A percentile compares a stretch with the other conserved stretches of the same genome.
Evolutionary conservation across 2,113 vertebrate genomes (phyloP).

Genomic region (Ancistrus triradiatus): DNA sequence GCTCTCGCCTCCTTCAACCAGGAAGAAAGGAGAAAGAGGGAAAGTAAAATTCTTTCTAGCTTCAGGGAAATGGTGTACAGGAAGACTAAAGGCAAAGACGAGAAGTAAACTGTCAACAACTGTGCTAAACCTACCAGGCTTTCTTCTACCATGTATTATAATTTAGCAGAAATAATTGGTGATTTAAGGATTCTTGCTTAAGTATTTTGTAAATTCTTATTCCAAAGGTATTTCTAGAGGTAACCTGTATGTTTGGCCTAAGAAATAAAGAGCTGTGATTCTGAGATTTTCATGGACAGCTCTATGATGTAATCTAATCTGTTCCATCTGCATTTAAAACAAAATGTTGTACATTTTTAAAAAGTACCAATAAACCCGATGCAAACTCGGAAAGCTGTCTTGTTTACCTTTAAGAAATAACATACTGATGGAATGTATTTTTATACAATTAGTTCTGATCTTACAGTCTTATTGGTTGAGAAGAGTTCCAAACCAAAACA

Average conservation of each 20-base stretch:
- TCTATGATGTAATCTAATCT: background rate
- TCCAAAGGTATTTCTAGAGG: background rate
- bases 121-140: background rate
- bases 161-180: no score
- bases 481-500: no score
- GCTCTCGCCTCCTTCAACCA: conserved; percentile 96
- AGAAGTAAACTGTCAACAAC: conserved; percentile 71
- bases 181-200: no score
- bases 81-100: conserved; percentile 95
- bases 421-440: no score
- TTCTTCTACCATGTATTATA: background rate
- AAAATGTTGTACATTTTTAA: background rate
- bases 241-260: background rate
- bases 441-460: no score
- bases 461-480: no score
- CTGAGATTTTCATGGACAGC: background rate
- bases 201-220: background rate
- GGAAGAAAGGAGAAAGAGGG: conserved; percentile 91
- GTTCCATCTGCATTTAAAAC: background rate
- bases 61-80: conserved; percentile 97
- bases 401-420: no score
- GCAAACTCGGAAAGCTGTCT: no score
- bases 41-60: conserved; percentile 95
- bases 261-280: conserved; percentile 3
- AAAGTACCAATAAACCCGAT: background rate